Evolutionary conservation across 2,888 invertebrate genomes (phyloP).

Genomic region (Acanthosoma haemorrhoidale): DNA sequence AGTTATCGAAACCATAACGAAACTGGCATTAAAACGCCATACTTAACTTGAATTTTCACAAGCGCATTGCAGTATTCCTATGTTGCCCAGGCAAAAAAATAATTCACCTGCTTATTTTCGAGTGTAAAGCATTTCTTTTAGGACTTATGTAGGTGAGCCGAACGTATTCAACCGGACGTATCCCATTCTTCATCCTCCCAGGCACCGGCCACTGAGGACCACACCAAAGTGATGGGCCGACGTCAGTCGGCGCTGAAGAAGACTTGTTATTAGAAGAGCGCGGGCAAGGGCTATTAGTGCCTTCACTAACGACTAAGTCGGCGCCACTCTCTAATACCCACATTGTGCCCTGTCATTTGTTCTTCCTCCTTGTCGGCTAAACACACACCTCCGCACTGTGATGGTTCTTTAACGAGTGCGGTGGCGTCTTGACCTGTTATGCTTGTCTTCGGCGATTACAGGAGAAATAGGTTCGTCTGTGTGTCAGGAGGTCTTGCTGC

Average conservation of each 20-base stretch:
- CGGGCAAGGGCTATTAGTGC: not conserved
- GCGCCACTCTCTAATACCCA: not conserved
- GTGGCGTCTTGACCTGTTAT: slow-evolving; percentile 3
- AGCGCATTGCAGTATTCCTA: no score
- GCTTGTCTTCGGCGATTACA: not conserved
- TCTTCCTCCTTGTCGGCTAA: not conserved
- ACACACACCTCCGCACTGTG: slow-evolving; percentile 2
- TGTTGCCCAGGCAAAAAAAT: no score
- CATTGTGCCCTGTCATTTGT: slow-evolving; percentile 3
- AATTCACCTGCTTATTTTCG: no score
- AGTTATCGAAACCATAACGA: no score
- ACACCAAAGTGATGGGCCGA: not conserved
- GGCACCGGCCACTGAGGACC: not conserved
- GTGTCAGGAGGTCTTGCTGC: no score
- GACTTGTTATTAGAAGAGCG: not conserved
- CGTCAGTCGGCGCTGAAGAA: not conserved
- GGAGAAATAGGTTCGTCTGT: not conserved
- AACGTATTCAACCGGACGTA: no score
- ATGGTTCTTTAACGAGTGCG: slow-evolving; percentile 18
- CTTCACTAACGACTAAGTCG: not conserved
- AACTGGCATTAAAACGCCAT: no score
- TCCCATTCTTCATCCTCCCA: no score
- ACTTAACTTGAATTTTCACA: no score
- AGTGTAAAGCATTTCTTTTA: no score
- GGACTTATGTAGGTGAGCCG: no score